These are phyloP conservation scores for Phainopepla nitens DNA, from an alignment of 2,113 vertebrate genomes.

Conservation along the genomic window DNA sequence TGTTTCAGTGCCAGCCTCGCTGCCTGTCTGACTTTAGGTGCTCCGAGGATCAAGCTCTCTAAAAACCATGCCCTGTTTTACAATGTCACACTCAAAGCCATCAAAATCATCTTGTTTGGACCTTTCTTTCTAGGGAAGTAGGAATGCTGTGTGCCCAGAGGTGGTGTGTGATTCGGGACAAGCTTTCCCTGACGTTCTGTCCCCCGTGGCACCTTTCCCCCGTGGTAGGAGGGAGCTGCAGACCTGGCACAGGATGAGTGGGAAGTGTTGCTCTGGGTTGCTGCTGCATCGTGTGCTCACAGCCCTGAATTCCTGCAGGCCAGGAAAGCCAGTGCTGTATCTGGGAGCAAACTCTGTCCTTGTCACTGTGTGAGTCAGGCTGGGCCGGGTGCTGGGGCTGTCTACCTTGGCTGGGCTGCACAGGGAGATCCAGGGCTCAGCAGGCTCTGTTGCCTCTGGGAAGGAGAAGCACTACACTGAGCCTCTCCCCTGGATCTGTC, in stretches of 20 bases:
- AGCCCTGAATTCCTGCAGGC: background rate
- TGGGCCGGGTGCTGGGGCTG: background rate
- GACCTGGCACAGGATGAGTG: background rate
- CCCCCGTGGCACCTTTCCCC: background rate
- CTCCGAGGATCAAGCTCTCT: background rate
- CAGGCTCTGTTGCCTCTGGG: background rate
- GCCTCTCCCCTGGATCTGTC: background rate
- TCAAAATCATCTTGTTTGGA: background rate
- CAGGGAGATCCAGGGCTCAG: background rate
- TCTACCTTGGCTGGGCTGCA: background rate
- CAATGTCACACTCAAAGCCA: background rate
- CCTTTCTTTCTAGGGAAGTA: background rate
- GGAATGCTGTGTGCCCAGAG: background rate
- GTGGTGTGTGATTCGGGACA: background rate
- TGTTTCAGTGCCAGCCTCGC: background rate
- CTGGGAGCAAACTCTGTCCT: background rate
- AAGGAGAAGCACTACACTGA: background rate
- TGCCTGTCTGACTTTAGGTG: background rate
- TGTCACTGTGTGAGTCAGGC: background rate
- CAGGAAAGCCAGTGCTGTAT: background rate
- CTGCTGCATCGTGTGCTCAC: background rate
- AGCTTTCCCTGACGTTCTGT: background rate
- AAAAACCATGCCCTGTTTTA: background rate
- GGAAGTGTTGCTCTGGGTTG: background rate
- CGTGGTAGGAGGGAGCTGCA: rapidly evolving